phyloP scores from a whole-genome alignment of 2,888 invertebrate species.

The Cephus sareptanus region DNA sequence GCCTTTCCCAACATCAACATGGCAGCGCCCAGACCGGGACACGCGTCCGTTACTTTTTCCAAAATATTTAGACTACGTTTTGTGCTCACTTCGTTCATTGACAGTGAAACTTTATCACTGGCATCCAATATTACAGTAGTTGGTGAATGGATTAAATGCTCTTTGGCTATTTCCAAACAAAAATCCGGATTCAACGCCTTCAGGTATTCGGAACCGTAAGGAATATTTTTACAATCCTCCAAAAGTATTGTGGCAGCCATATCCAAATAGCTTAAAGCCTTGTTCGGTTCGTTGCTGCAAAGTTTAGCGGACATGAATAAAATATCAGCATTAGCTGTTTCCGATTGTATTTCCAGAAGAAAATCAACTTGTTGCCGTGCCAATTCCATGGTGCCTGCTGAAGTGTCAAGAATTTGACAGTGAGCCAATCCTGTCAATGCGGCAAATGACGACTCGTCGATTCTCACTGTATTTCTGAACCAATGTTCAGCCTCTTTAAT shows the following conservation, averaged over 20 bases:
- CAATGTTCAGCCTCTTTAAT: constrained; percentile 82
- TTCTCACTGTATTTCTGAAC: constrained; percentile 83
- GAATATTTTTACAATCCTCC: constrained; percentile 68
- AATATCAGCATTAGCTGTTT: constrained; percentile 75
- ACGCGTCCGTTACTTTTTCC: constrained; percentile 79
- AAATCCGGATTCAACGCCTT: constrained; percentile 87
- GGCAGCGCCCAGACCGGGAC: constrained; percentile 81
- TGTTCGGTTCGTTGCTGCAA: constrained; percentile 68
- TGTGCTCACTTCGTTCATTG: constrained; percentile 60
- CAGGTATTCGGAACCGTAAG: constrained; percentile 82
- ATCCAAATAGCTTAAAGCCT: constrained; percentile 72
- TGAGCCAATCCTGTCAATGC: constrained; percentile 85
- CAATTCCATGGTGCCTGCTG: constrained; percentile 74
- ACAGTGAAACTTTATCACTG: constrained; percentile 19
- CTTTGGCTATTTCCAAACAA: constrained; percentile 80
- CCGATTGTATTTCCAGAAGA: constrained; percentile 82
- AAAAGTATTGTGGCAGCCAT: constrained; percentile 73
- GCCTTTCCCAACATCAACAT: constrained; percentile 81
- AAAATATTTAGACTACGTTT: constrained; percentile 76
- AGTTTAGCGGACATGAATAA: constrained; percentile 78
- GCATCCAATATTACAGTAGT: constrained; percentile 46
- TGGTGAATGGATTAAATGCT: constrained; percentile 81
- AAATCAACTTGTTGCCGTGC: constrained; percentile 89
- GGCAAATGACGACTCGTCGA: constrained; percentile 84
- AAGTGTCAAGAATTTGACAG: constrained; percentile 78